Base-by-base conservation (phyloP, 2,113 vertebrate genomes). In the Camelus bactrianus region DNA sequence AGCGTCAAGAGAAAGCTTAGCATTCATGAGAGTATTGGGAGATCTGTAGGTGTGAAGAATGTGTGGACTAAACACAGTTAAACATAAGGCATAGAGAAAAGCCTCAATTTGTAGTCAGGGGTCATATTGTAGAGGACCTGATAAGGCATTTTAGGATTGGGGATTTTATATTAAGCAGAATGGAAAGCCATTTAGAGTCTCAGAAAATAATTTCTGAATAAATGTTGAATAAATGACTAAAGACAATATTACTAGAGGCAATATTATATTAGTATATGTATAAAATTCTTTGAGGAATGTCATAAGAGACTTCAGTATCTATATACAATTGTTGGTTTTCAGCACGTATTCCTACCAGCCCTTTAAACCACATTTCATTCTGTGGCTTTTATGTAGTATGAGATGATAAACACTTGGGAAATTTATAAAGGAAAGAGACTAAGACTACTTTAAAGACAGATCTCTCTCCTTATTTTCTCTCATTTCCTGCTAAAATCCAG, bases 341-440 rank as follows among this genome's bases (percentile, higher is more conserved):
- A 52, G 60, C 12, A 35, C 22, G 9, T 56, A n/a, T 70, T 42
- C 80, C 48, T 81, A 42, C 20, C 1, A 76, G 20, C 3, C 15
- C 5, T 92, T 89, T 96, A 86, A 84, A 62, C 70, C 30, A 75
- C 4, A 77, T 35, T 73, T 85, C 93, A 79, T 84, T 76, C 26
- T 76, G 15, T 92, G 76, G 3, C 5, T 1, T 7, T 87, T 80
- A 32, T 48, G 3, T 75, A 38, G 38, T 72, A 60, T 42, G 6
- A 42, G 60, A 38, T 42, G 50, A 56, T 24, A 72, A 38, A 32
- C 4, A 17, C 16, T 77, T 4, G 32, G 56, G 9, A 76, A 16
- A 46, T 72, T 50, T 60, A 4, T 83, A 58, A 89, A 93, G 35
- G 4, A 60, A 69, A 75, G 35, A 76, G 12, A 38, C 4, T 6